Evolutionary conservation across 2,797 vertebrate species (phyloP), one percentile per base, ranked within the genome.

Genomic region (Toxotes lorentzi): DNA sequence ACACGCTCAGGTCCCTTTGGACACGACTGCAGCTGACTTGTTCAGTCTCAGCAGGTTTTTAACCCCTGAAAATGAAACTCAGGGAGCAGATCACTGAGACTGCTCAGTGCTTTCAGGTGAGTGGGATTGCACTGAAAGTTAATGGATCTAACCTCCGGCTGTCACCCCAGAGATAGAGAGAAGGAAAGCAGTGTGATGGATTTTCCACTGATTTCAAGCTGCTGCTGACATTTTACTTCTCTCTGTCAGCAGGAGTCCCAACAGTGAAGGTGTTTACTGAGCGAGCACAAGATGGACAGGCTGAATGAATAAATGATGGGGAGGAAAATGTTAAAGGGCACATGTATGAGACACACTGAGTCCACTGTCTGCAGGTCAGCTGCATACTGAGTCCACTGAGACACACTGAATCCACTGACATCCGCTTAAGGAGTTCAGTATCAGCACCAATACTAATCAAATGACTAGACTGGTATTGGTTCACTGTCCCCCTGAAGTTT

Each of bases 181-280:
- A 43, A 76, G 74, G 45, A 60, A 76, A 78, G 73, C 57, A 53
- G 32, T 14, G 43, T 10, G 66, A 83, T 84, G 61, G 86, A 87
- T 90, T 88, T 87, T 86, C 69, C 50, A 32, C 61, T 14, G 84
- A 88, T 82, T 90, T 91, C 86, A 91, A 85, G 86, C 90, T 90
- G 90, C 78, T 86, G 78, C 76, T 94, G 92, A 94, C 93, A 93
- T 93, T 93, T 92, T 62, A 51, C 67, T 69, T 76, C 77, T 81
- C 83, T 69, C 59, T 88, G 82, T 69, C 90, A 86, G 82, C 88
- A 66, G 86, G 86, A 77, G 82, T 30, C 11, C 1, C 85, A 81
- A 81, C 60, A 51, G 74, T 86, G 76, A 76, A 84, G 53, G 67
- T 92, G 91, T 91, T 88, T 86, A 88, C 81, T 41, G 77, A 87